Evolutionary conservation across 2,797 vertebrate species (phyloP), one percentile per base, ranked within the genome.

Genomic region (Ciconia nigra): DNA sequence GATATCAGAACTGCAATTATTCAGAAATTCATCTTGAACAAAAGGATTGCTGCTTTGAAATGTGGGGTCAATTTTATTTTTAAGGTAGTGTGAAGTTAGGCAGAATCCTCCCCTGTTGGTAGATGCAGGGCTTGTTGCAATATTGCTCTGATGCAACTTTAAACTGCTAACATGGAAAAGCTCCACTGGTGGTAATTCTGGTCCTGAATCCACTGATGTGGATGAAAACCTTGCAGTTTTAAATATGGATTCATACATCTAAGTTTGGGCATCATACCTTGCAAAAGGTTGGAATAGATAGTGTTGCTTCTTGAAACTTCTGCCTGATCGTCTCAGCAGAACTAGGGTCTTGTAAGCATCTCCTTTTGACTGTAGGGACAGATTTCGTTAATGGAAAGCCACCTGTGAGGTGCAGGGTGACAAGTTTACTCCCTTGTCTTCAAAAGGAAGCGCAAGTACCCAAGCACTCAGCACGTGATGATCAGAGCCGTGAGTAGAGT

Each of bases 41-140:
- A 67, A 51, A 71, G 5, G 7, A 88, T 9, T 81, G 26, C 24
- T 29, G 3, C 44, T 66, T 82, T 5, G 7, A 73, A 93, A 87
- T 31, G 10, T 3, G 2, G 4, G 0, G 0, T 1, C 13, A 35
- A 52, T 77, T 96, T 83, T 70, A 33, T 83, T 59, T 47, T 44
- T n/a, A 49, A 62, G 22, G 25, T 26, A 39, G 14, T 1, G 3
- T 33, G 31, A 80, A 66, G 18, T 59, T 14, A 52, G 55, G 29
- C 14, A 86, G 58, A 96, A 62, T 57, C 20, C 16, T 83, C 41
- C 24, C 5, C 24, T 35, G 11, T 6, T 51, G 24, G 12, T 9
- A 61, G 39, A 69, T 16, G 13, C 22, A 90, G 31, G 6, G 15
- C 3, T 62, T 80, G 39, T 31, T 57, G 37, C 13, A 81, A 41